Evolutionary conservation across 2,888 invertebrate genomes (phyloP).

Genomic region (Thysanoteuthis rhombus): DNA sequence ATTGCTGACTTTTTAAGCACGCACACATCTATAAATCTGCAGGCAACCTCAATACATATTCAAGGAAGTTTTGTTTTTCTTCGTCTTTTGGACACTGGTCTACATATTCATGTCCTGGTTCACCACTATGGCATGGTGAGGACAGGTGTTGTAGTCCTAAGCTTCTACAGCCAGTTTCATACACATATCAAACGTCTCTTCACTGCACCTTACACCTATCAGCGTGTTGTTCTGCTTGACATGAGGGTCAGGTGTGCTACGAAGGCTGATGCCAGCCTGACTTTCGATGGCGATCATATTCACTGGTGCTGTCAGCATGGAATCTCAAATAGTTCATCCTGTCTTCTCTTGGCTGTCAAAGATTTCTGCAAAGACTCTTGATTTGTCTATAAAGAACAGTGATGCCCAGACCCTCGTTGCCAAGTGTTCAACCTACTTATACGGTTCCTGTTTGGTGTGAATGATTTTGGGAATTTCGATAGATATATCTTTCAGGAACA

Average conservation of each 20-base stretch:
- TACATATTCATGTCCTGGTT: slow-evolving; percentile 14
- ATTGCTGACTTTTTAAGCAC: neutral
- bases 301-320: slow-evolving; percentile 27
- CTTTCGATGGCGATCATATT: slow-evolving; percentile 23
- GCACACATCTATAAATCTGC: neutral
- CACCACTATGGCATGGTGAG: slow-evolving; percentile 13
- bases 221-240: slow-evolving; percentile 30
- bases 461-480: slow-evolving; percentile 12
- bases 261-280: slow-evolving; percentile 22
- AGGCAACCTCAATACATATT: neutral
- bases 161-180: neutral
- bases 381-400: slow-evolving; percentile 24
- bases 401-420: slow-evolving; percentile 12
- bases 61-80: neutral
- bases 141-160: slow-evolving; percentile 25
- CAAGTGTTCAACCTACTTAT: slow-evolving; percentile 22
- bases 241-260: slow-evolving; percentile 22
- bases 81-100: slow-evolving; percentile 17
- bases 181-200: slow-evolving; percentile 29
- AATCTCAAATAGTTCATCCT: slow-evolving; percentile 28
- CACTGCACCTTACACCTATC: slow-evolving; percentile 24
- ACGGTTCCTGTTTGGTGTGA: slow-evolving; percentile 12
- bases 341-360: slow-evolving; percentile 21
- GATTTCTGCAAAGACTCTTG: slow-evolving; percentile 14
- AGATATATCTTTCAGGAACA: slow-evolving; percentile 13